Evolutionary conservation across 2,888 invertebrate species (phyloP), one percentile per base, ranked within the genome.

Genomic region (Pseudanteris insignis): DNA sequence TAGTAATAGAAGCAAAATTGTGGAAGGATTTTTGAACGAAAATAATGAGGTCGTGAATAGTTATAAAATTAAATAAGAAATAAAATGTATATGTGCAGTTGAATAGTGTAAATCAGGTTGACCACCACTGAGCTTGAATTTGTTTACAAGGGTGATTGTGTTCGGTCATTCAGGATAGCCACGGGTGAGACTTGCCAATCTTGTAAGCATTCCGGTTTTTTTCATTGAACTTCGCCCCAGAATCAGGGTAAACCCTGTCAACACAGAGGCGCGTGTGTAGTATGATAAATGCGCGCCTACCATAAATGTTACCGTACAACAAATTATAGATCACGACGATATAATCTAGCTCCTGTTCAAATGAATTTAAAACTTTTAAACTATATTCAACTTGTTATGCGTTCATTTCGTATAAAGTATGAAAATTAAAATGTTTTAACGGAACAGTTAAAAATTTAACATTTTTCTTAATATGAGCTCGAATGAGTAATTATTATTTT

Each of bases 71-170:
- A n/a, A n/a, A n/a, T n/a, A n/a, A n/a, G n/a, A n/a, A n/a, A n/a
- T n/a, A n/a, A n/a, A n/a, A n/a, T n/a, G n/a, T n/a, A n/a, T n/a
- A n/a, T n/a, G 7, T 21, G 21, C 3, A 21, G 21, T 21, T 21
- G 21, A 3, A 21, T 7, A 7, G 21, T 21, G 21, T 5, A 21
- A 29, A 6, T 32, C 14, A 8, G 1, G 40, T 13, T 65, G 64
- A 65, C 44, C 55, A 73, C 75, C 77, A 72, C 77, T 76, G 77
- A n/a, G 47, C 25, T 34, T 61, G 64, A 75, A 78, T 79, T 79
- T 78, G 79, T 79, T 78, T 74, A 78, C 79, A 77, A 54, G 77
- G 69, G 72, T 71, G 76, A 79, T 79, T 79, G 78, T 75, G 79
- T 78, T 78, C 71, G 74, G 63, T 74, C 65, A 61, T 54, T 64